These are phyloP conservation scores for Clarias pachynema DNA, from an alignment of 2,797 vertebrate species.

Conservation along the genomic window DNA sequence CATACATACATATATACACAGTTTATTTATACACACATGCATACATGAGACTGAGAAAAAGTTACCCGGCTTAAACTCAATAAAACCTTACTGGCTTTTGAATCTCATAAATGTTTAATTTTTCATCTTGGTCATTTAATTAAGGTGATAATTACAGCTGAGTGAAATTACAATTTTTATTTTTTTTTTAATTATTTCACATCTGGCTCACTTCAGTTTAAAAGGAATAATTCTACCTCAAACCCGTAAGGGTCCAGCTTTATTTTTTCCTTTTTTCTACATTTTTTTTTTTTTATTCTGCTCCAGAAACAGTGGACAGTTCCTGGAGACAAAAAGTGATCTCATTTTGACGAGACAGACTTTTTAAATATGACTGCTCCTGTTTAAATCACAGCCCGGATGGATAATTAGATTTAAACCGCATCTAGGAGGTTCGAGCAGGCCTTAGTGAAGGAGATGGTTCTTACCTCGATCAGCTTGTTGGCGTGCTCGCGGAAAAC, in stretches of 20 bases:
- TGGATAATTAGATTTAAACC: conserved; percentile 11
- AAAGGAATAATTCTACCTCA: background rate
- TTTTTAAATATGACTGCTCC: background rate
- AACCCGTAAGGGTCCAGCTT: background rate
- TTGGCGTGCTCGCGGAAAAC: conserved; percentile 99
- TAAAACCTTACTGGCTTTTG: background rate
- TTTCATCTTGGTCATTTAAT: background rate
- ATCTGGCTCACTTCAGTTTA: background rate
- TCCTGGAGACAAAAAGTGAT: background rate
- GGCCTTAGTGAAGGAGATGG: background rate
- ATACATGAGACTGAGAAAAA: background rate
- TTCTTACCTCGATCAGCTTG: conserved; percentile 93
- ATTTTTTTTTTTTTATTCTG: background rate
- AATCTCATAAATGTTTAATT: background rate
- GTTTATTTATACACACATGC: too few species aligned
- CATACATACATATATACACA: too few species aligned
- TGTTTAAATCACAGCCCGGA: conserved; percentile 33
- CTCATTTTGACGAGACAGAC: background rate
- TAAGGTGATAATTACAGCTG: background rate
- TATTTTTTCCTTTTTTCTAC: too few species aligned
- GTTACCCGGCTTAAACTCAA: background rate
- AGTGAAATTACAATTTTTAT: background rate
- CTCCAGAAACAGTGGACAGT: background rate
- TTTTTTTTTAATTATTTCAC: background rate
- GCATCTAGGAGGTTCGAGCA: conserved; percentile 20